Percentiles rank a stretch among this genome's conserved stretches.
phyloP scores from a whole-genome alignment of 2,888 invertebrate genomes.

The Osmoderma eremita region DNA sequence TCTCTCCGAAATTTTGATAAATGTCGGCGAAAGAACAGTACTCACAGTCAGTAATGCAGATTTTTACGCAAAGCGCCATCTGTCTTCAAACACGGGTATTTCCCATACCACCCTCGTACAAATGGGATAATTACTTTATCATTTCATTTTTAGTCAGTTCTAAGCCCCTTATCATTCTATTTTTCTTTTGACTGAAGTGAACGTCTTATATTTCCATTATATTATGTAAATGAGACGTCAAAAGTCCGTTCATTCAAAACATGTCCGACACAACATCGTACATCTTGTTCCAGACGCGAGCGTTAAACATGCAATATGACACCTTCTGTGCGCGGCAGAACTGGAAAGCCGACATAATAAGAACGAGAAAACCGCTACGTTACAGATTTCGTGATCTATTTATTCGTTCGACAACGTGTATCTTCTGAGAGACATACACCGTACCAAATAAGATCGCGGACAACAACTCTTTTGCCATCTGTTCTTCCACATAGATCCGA shows the following conservation, averaged over 20 bases:
- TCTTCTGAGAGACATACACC: constrained; percentile 30
- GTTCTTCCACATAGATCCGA: constrained; percentile 16
- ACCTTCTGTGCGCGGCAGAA: constrained; percentile 22
- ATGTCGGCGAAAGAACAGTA: too few species aligned
- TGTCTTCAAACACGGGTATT: too few species aligned
- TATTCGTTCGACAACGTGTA: constrained; percentile 24
- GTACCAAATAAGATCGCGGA: constrained; percentile 32
- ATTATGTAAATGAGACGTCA: constrained; percentile 1
- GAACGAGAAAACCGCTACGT: constrained; percentile 15
- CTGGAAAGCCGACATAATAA: constrained; percentile 12
- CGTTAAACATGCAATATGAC: constrained; percentile 27
- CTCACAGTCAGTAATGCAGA: too few species aligned
- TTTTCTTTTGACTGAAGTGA: too few species aligned
- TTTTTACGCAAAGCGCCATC: too few species aligned
- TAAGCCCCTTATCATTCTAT: too few species aligned
- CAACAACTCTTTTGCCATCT: constrained; percentile 28
- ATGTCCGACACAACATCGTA: constrained; percentile 21
- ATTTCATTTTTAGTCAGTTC: too few species aligned
- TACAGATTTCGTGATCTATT: constrained; percentile 31
- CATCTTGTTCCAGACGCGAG: constrained; percentile 7
- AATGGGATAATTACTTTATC: too few species aligned
- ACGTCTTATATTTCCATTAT: constrained; percentile 18
- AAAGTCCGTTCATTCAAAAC: constrained; percentile 3
- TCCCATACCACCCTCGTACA: too few species aligned
- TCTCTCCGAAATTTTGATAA: too few species aligned